These are phyloP conservation scores for Rhodophaea formosa DNA, from an alignment of 2,888 invertebrate species.

Conservation along the genomic window DNA sequence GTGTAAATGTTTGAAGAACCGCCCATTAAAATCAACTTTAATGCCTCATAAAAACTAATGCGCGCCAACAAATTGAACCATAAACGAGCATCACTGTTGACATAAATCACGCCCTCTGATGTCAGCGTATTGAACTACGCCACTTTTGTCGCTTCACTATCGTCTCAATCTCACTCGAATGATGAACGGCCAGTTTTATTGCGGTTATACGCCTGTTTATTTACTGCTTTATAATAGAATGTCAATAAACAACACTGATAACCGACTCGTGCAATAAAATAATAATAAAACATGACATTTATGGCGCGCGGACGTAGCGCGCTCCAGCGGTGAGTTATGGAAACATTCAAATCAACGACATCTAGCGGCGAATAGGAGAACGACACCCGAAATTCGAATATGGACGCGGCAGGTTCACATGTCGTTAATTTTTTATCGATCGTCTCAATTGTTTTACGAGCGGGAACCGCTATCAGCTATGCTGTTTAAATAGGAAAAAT, in stretches of 20 bases:
- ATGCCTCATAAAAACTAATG: conserved; percentile 67
- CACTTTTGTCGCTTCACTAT: conserved; percentile 58
- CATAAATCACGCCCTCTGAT: conserved; percentile 72
- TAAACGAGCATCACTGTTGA: conserved; percentile 57
- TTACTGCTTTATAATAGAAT: conserved; percentile 68
- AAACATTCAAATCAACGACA: conserved; percentile 51
- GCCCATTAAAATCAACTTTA: conserved; percentile 65
- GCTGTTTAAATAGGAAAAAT: conserved; percentile 28
- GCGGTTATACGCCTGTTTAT: conserved; percentile 65
- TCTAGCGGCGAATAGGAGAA: conserved; percentile 58
- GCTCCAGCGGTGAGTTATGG: conserved; percentile 36
- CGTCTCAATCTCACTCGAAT: conserved; percentile 63
- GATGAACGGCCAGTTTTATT: conserved; percentile 69
- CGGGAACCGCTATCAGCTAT: conserved; percentile 5
- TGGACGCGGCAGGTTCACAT: conserved; percentile 22
- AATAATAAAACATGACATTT: conserved; percentile 57
- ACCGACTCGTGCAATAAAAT: conserved; percentile 58
- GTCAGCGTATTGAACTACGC: conserved; percentile 53
- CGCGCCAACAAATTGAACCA: conserved; percentile 63
- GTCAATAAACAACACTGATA: conserved; percentile 66
- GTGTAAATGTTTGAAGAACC: conserved; percentile 64
- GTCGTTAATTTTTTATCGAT: conserved; percentile 19
- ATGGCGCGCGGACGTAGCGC: conserved; percentile 45
- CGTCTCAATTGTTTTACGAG: conserved; percentile 5
- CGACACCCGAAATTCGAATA: conserved; percentile 29